These are phyloP conservation scores for Cephonodes hylas DNA, from an alignment of 2,888 invertebrate species.

Conservation along the genomic window DNA sequence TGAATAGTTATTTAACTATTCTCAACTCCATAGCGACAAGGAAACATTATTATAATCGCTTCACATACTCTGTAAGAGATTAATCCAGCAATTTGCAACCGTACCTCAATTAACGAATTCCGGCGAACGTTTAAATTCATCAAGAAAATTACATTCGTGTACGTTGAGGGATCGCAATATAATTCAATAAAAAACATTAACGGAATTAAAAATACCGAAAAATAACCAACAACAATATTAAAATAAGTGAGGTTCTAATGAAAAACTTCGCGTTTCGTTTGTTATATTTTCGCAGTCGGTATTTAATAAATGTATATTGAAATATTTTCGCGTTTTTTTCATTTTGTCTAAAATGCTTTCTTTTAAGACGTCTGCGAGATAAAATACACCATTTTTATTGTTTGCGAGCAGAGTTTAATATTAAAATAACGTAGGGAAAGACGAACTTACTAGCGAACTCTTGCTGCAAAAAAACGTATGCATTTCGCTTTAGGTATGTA, in stretches of 20 bases:
- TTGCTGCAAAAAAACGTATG: neutral
- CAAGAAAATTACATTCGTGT: constrained; percentile 2
- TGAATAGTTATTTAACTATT: no score
- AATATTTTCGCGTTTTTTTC: neutral
- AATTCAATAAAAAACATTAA: neutral
- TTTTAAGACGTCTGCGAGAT: neutral
- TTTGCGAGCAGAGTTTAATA: neutral
- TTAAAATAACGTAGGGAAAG: neutral
- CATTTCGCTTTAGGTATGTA: neutral
- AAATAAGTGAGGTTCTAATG: neutral
- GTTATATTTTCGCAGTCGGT: neutral
- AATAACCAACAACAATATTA: neutral
- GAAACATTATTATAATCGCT: neutral
- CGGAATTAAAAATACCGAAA: neutral
- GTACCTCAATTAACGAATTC: neutral
- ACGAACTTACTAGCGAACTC: neutral
- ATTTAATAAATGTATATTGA: neutral
- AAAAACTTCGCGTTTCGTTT: neutral
- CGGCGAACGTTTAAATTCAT: neutral
- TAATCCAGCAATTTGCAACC: neutral
- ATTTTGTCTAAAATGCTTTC: neutral
- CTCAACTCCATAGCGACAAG: neutral
- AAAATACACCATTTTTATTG: neutral
- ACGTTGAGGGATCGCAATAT: neutral
- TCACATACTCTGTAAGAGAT: neutral